Evolutionary conservation across 2,888 invertebrate species (phyloP).

Genomic region (Chrysodeixis includens): DNA sequence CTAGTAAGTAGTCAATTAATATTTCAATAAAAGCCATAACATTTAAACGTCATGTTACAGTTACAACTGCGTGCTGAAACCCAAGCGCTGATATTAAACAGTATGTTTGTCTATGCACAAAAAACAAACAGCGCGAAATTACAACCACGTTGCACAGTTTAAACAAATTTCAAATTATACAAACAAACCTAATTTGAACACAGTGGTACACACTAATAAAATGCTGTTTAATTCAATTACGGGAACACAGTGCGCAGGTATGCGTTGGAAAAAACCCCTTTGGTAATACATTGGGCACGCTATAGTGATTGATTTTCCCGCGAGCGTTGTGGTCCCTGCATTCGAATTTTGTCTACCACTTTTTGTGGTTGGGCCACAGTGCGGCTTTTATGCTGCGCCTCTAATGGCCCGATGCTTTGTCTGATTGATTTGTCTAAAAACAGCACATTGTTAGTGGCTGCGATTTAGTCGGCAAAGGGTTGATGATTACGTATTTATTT

Average conservation of each 20-base stretch:
- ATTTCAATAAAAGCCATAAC: not conserved
- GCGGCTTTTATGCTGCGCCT: constrained; percentile 49
- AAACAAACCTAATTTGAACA: constrained; percentile 44
- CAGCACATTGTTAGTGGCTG: constrained; percentile 18
- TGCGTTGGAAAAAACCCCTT: constrained; percentile 38
- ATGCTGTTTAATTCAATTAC: constrained; percentile 57
- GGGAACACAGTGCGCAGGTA: constrained; percentile 47
- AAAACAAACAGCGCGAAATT: constrained; percentile 7
- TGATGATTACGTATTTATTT: not conserved
- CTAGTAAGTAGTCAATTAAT: too few relatives aligned
- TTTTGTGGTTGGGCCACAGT: constrained; percentile 62
- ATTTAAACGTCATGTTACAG: constrained; percentile 20
- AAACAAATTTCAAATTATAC: constrained; percentile 37
- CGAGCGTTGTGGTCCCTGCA: constrained; percentile 59
- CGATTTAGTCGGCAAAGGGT: constrained; percentile 23
- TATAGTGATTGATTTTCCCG: constrained; percentile 66
- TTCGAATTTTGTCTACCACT: constrained; percentile 61
- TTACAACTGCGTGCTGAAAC: constrained; percentile 24
- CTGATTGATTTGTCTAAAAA: constrained; percentile 61
- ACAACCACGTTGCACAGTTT: constrained; percentile 2
- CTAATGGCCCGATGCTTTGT: constrained; percentile 52
- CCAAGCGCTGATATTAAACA: not conserved
- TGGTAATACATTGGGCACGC: constrained; percentile 50
- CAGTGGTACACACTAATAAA: constrained; percentile 46
- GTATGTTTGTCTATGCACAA: constrained; percentile 1